These are phyloP conservation scores for Lepidurus packardi DNA, from an alignment of 1,140 invertebrate species.

Conservation along the genomic window DNA sequence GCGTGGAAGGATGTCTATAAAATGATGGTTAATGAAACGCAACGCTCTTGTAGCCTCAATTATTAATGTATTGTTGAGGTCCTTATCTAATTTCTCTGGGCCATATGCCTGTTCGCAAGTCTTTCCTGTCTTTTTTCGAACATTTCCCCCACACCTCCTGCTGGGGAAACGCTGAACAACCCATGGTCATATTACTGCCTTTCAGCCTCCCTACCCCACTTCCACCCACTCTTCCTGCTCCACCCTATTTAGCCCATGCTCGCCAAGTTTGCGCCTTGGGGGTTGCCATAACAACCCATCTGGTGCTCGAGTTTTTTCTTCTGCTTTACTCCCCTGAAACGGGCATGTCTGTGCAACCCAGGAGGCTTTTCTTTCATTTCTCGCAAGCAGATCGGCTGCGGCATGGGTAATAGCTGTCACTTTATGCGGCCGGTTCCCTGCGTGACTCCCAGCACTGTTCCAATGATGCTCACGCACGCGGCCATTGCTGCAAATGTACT, in stretches of 20 bases:
- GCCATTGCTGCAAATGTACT: constrained; percentile 13
- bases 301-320: constrained; percentile 3
- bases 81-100: neutral
- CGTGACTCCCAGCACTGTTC: neutral
- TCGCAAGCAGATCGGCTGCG: neutral
- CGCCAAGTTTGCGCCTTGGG: neutral
- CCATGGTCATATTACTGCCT: neutral
- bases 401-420: neutral
- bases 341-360: neutral
- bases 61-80: neutral
- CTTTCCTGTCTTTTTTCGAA: neutral
- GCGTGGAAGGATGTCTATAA: neutral
- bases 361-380: constrained; percentile 8
- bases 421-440: neutral
- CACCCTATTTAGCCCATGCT: no score
- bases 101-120: neutral
- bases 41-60: neutral
- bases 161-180: neutral
- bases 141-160: constrained; percentile 11
- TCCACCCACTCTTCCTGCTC: no score
- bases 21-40: neutral
- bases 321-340: neutral
- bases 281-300: constrained; percentile 21
- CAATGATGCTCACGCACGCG: constrained; percentile 12
- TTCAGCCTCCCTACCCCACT: neutral